Conservation (phyloP, 2,888 invertebrate species). For the Trichogramma dendrolimi region DNA sequence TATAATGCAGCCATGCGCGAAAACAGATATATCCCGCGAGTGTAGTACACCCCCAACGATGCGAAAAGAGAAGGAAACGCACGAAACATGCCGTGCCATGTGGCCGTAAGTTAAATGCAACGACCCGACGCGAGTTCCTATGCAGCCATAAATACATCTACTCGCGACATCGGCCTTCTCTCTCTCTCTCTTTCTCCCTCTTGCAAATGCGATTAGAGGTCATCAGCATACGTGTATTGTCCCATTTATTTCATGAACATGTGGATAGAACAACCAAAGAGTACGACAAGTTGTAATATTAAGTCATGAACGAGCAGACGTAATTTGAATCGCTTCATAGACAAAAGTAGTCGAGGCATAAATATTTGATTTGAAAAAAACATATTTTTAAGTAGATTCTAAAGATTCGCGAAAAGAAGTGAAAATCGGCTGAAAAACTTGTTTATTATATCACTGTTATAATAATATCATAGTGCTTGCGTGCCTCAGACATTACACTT, state of each 20-base stretch:
- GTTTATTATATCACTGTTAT: too few species aligned
- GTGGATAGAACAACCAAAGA: not conserved
- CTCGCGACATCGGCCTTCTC: not conserved
- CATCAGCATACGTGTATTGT: not conserved
- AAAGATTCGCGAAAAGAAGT: too few species aligned
- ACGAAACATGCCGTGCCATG: conserved; percentile 47
- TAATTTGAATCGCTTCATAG: not conserved
- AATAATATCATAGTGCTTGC: too few species aligned
- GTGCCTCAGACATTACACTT: too few species aligned
- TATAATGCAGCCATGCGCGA: too few species aligned
- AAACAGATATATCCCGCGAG: too few species aligned
- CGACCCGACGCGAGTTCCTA: not conserved
- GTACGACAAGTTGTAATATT: not conserved
- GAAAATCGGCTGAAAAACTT: too few species aligned
- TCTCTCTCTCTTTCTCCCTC: too few species aligned
- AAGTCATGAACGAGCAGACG: not conserved
- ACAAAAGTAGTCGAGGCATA: not conserved
- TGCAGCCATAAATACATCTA: conserved; percentile 7
- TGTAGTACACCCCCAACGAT: too few species aligned
- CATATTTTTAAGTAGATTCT: not conserved
- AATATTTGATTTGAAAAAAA: not conserved
- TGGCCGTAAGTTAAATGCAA: conserved; percentile 40
- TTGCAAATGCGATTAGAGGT: conserved; percentile 12
- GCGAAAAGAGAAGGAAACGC: conserved; percentile 33
- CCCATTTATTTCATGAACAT: not conserved